Evolutionary conservation across 2,888 invertebrate genomes (phyloP).

Genomic region (Brassicogethes aeneus): DNA sequence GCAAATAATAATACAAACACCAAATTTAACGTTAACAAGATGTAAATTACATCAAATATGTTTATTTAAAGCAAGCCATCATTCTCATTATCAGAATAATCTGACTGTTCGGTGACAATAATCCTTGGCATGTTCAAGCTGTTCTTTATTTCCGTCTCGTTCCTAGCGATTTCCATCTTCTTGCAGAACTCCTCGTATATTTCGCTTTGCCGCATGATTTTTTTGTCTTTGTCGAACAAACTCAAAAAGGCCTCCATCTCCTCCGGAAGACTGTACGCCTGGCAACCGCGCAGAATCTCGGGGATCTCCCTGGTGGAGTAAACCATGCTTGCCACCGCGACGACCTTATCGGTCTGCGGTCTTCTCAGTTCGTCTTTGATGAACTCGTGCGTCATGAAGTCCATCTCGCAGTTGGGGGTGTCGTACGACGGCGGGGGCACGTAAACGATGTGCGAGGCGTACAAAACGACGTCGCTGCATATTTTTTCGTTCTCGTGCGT

Average conservation of each 20-base stretch:
- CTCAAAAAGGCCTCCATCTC: constrained; percentile 20
- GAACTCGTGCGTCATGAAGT: constrained; percentile 16
- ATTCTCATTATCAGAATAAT: constrained; percentile 15
- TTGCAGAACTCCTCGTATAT: constrained; percentile 16
- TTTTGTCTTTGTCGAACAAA: constrained; percentile 13
- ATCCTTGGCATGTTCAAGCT: constrained; percentile 20
- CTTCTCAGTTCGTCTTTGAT: constrained; percentile 18
- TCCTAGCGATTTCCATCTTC: constrained; percentile 17
- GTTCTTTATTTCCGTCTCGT: constrained; percentile 16
- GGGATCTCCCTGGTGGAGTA: constrained; percentile 21
- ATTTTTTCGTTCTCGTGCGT: constrained; percentile 14
- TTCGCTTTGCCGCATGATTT: constrained; percentile 11
- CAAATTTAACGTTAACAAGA: no score
- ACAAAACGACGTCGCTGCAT: constrained; percentile 15
- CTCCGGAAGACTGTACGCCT: constrained; percentile 18
- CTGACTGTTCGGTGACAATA: constrained; percentile 19
- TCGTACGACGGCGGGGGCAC: constrained; percentile 17
- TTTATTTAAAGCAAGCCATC: constrained; percentile 18
- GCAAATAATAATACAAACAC: no score
- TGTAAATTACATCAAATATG: no score
- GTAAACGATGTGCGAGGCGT: constrained; percentile 22
- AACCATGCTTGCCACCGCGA: constrained; percentile 17
- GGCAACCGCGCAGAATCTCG: constrained; percentile 14
- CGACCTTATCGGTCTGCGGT: constrained; percentile 12
- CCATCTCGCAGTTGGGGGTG: constrained; percentile 13